phyloP scores from a whole-genome alignment of 37 sponge, comb jelly and placozoan species.

The Halichondria panicea region DNA sequence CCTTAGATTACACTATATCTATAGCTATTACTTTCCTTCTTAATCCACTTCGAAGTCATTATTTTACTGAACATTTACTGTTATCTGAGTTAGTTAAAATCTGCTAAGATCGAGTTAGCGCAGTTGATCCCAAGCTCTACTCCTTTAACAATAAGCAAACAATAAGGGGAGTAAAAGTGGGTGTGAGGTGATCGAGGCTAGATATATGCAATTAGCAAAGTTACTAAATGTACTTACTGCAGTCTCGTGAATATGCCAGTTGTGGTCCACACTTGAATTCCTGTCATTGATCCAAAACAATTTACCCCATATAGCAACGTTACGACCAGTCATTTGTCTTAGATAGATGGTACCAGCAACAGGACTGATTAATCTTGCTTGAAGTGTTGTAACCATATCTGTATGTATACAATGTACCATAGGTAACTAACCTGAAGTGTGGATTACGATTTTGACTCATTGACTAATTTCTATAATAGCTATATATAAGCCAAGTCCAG shows the following conservation, averaged over 20 bases:
- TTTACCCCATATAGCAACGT: conserved; percentile 35
- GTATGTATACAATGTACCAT: background rate
- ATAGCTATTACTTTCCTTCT: too few relatives aligned
- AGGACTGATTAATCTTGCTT: conserved; percentile 40
- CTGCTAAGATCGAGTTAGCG: too few relatives aligned
- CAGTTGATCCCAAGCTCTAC: too few relatives aligned
- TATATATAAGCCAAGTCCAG: too few relatives aligned
- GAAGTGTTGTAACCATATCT: conserved; percentile 17
- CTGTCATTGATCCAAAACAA: conserved; percentile 34
- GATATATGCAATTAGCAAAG: background rate
- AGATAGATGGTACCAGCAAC: conserved; percentile 59
- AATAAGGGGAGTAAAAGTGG: background rate
- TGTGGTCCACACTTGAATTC: conserved; percentile 17
- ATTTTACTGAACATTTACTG: too few relatives aligned
- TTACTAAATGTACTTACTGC: conserved; percentile 31
- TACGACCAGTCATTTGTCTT: conserved; percentile 27
- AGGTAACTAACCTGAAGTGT: background rate
- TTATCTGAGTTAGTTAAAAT: too few relatives aligned
- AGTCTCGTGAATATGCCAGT: conserved; percentile 36
- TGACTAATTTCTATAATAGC: too few relatives aligned
- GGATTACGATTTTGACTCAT: too few relatives aligned
- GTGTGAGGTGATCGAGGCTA: background rate
- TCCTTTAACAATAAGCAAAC: background rate
- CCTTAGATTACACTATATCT: too few relatives aligned
- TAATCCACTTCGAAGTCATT: too few relatives aligned